These are phyloP conservation scores for Druceiella hillmani DNA, from an alignment of 2,888 invertebrate species.

Conservation along the genomic window DNA sequence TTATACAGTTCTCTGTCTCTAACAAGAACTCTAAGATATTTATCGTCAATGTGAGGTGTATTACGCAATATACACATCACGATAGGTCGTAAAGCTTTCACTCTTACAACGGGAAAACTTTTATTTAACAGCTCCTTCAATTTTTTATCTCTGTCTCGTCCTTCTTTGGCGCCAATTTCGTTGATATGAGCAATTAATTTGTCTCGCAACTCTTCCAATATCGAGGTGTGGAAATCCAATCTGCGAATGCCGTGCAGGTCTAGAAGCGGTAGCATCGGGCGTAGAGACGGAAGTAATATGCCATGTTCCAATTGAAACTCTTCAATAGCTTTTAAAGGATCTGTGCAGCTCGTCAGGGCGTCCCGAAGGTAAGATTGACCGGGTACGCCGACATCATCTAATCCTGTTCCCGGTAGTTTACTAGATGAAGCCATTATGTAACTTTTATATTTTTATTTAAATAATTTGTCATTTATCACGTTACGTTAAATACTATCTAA, in stretches of 20 bases:
- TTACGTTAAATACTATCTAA: no score
- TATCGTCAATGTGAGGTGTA: slow-evolving; percentile 89
- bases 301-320: slow-evolving; percentile 96
- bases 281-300: slow-evolving; percentile 82
- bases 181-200: slow-evolving; percentile 75
- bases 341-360: slow-evolving; percentile 91
- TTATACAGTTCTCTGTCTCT: slow-evolving; percentile 85
- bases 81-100: slow-evolving; percentile 85
- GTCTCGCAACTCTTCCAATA: slow-evolving; percentile 70
- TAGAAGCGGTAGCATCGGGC: slow-evolving; percentile 91
- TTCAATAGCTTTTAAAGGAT: slow-evolving; percentile 96
- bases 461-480: slow-evolving; percentile 2
- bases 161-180: slow-evolving; percentile 71
- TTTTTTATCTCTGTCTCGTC: slow-evolving; percentile 71
- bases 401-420: slow-evolving; percentile 54
- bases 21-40: slow-evolving; percentile 56
- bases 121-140: slow-evolving; percentile 85
- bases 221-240: slow-evolving; percentile 91
- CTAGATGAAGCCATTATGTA: slow-evolving; percentile 40
- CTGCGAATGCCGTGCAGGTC: slow-evolving; percentile 92
- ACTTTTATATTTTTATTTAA: background rate
- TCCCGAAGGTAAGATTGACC: slow-evolving; percentile 84
- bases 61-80: slow-evolving; percentile 93
- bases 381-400: slow-evolving; percentile 83
- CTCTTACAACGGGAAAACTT: slow-evolving; percentile 90